Conservation (phyloP, 64 coral and sea anemone species). For the Montipora cactus region DNA sequence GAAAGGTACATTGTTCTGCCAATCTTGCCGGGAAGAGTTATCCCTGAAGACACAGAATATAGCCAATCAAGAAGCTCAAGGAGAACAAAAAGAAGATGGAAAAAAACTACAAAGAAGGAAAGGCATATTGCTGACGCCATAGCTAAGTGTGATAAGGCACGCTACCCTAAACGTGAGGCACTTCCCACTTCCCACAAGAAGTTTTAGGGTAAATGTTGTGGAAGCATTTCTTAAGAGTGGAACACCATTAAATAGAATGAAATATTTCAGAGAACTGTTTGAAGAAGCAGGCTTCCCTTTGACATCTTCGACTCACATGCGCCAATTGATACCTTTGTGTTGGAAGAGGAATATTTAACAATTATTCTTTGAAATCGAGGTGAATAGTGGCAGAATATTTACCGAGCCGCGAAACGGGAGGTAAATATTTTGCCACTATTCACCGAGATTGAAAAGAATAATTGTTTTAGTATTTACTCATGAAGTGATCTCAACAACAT, state of each 20-base stretch:
- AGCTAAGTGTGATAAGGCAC: conserved; percentile 44
- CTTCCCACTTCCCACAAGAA: conserved; percentile 37
- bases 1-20: conserved; percentile 20
- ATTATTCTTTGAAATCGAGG: no score
- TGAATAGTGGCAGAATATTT: no score
- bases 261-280: conserved; percentile 65
- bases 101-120: conserved; percentile 28
- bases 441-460: no score
- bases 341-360: conserved; percentile 34
- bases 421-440: no score
- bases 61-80: conserved; percentile 44
- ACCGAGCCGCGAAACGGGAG: no score
- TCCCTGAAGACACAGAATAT: conserved; percentile 44
- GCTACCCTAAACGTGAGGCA: conserved; percentile 64
- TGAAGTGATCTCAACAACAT: no score
- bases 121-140: conserved; percentile 48
- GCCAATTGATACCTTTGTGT: conserved; percentile 48
- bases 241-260: conserved; percentile 30
- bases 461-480: no score
- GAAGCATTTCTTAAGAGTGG: conserved; percentile 70
- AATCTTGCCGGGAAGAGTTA: conserved; percentile 29
- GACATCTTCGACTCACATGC: conserved; percentile 17
- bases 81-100: conserved; percentile 59
- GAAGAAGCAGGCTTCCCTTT: conserved; percentile 57
- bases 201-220: conserved; percentile 54